Evolutionary conservation across 2,113 vertebrate species (phyloP), one percentile per base, ranked within the genome.

Genomic region (Microcebus murinus): DNA sequence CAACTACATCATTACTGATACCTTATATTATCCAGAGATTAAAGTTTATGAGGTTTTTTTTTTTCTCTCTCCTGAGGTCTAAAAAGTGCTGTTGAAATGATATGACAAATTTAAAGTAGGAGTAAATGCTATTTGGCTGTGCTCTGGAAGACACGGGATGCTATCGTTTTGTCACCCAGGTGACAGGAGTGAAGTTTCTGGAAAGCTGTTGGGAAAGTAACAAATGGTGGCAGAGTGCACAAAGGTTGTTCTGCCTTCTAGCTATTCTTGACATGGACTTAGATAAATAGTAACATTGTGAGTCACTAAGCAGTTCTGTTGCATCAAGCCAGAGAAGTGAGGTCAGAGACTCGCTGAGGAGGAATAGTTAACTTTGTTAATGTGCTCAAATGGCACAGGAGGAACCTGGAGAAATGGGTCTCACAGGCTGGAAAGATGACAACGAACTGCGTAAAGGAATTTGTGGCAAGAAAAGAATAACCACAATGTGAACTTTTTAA

Each of bases 41-140:
- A 73, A 95, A 67, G 8, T 81, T 90, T 48, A 36, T 67, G 36
- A 81, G 25, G 0, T 0, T 4, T 79, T 84, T 93, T 81, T 12
- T 31, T 52, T 27, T 8, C 36, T 36, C 36, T 31, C 23, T 80
- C 25, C 65, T 31, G 15, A 79, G 55, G 3, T 80, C 65, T 96
- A 79, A 84, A 70, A 91, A 70, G 55, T 83, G 31, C 61, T 63
- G 11, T 36, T 85, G 59, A 94, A 90, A 23, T 67, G 71, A 34
- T 34, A 79, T 57, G 45, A 76, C 20, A 95, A 39, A 79, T 87
- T 71, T 89, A 95, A 87, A 73, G 83, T 45, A 76, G 90, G 97
- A 87, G 36, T 85, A 77, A 96, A 70, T 21, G 1, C 18, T 21
- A 9, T 61, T 80, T 57, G 48, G 10, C 85, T 42, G 12, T 55